A percentile compares a stretch with the other conserved stretches of the same genome.
phyloP scores from a whole-genome alignment of 2,113 vertebrate species.

The Rhegmatorhina hoffmannsi region DNA sequence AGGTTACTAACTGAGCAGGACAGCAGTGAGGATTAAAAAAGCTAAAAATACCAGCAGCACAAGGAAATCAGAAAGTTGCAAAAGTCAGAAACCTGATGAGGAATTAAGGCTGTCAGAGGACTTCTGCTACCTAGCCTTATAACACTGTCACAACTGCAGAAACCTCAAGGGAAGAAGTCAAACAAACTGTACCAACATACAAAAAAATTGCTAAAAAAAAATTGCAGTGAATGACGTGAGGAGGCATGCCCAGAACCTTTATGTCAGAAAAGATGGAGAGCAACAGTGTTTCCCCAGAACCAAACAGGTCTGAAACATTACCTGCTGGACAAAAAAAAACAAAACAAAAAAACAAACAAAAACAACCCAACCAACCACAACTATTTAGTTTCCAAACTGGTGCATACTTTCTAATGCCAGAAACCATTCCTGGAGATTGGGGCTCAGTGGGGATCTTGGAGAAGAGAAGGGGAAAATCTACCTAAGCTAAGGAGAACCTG shows the following conservation, averaged over 20 bases:
- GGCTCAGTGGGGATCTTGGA: background rate
- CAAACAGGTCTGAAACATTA: background rate
- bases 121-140: background rate
- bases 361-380: too few relatives aligned
- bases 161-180: background rate
- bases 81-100: constrained; percentile 44
- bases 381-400: background rate
- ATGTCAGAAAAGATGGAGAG: background rate
- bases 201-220: background rate
- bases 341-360: too few relatives aligned
- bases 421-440: background rate
- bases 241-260: background rate
- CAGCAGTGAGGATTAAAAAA: constrained; percentile 40
- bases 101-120: background rate
- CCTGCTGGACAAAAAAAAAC: background rate
- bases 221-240: background rate
- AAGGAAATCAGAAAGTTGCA: constrained; percentile 60
- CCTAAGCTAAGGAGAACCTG: constrained; percentile 13
- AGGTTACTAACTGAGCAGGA: constrained; percentile 61
- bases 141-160: background rate
- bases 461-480: background rate
- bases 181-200: background rate
- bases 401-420: background rate
- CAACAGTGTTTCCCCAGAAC: background rate
- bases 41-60: constrained; percentile 63